Evolutionary conservation across 2,113 vertebrate genomes (phyloP).

Genomic region (Madoqua kirkii): DNA sequence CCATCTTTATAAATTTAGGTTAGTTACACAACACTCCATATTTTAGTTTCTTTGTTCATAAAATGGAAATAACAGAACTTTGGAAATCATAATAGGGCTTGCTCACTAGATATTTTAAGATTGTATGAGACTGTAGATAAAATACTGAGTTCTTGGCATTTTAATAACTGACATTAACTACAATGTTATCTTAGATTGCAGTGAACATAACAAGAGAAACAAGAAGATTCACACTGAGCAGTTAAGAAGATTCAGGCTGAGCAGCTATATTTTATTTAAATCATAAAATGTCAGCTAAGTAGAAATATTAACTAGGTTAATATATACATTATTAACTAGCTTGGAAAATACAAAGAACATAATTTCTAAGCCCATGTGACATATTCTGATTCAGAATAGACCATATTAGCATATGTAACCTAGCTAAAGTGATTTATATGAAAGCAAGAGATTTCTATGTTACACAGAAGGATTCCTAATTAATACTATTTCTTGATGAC

Average conservation of each 20-base stretch:
- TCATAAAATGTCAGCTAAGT: slow-evolving; percentile 2
- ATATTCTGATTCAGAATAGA: not conserved
- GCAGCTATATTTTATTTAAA: not conserved
- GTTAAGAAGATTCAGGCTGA: not conserved
- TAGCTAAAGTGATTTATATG: not conserved
- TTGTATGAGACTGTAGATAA: not conserved
- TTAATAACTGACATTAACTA: not conserved
- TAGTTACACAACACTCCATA: not conserved
- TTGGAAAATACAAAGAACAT: not conserved
- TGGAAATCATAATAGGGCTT: not conserved
- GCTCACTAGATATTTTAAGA: not conserved
- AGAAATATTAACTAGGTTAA: slow-evolving; percentile 1
- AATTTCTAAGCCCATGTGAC: not conserved
- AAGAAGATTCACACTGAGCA: not conserved
- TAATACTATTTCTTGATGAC: not conserved
- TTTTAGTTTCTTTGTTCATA: not conserved
- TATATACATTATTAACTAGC: not conserved
- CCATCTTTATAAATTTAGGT: not conserved
- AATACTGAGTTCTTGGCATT: not conserved
- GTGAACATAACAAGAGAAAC: not conserved
- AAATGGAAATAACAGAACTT: not conserved
- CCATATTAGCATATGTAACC: not conserved
- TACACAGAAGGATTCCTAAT: not conserved
- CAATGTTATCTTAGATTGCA: not conserved
- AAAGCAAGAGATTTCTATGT: not conserved